These are phyloP conservation scores for Drosophila mayaguana DNA, from an alignment of 2,888 invertebrate genomes.

Conservation along the genomic window DNA sequence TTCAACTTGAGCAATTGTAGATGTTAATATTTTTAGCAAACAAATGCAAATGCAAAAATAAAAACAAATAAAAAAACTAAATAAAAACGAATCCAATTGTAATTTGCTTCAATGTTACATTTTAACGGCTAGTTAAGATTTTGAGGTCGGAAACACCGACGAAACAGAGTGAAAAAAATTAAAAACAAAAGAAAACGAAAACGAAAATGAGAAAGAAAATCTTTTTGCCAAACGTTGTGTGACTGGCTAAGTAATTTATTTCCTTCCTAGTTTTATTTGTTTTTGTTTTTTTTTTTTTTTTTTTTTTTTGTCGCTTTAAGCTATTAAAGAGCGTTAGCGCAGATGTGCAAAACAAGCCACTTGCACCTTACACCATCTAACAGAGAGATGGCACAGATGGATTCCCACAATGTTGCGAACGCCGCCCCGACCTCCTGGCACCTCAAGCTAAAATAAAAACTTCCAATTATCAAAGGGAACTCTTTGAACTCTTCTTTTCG, in stretches of 20 bases:
- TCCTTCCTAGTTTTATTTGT: conserved; percentile 67
- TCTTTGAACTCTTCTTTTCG: conserved; percentile 69
- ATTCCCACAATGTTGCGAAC: conserved; percentile 57
- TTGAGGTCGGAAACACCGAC: conserved; percentile 49
- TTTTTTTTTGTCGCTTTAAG: conserved; percentile 67
- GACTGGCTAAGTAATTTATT: conserved; percentile 71
- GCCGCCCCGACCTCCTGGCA: background rate
- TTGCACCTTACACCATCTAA: conserved; percentile 60
- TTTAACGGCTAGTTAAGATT: conserved; percentile 33
- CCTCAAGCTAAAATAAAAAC: conserved; percentile 12
- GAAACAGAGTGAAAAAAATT: conserved; percentile 1
- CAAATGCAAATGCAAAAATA: too few species aligned
- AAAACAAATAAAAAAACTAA: background rate
- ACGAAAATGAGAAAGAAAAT: conserved; percentile 32
- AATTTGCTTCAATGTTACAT: conserved; percentile 61
- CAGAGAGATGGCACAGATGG: conserved; percentile 22
- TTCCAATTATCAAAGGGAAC: conserved; percentile 64
- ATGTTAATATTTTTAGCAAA: conserved; percentile 56
- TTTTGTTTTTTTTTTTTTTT: background rate
- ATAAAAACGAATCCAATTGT: conserved; percentile 14
- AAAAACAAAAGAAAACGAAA: conserved; percentile 19
- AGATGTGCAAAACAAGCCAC: conserved; percentile 58
- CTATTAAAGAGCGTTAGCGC: conserved; percentile 62
- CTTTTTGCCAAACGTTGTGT: conserved; percentile 50
- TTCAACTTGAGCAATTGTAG: conserved; percentile 40